Evolutionary conservation across 2,113 vertebrate genomes (phyloP).

Genomic region (Hyla sarda): DNA sequence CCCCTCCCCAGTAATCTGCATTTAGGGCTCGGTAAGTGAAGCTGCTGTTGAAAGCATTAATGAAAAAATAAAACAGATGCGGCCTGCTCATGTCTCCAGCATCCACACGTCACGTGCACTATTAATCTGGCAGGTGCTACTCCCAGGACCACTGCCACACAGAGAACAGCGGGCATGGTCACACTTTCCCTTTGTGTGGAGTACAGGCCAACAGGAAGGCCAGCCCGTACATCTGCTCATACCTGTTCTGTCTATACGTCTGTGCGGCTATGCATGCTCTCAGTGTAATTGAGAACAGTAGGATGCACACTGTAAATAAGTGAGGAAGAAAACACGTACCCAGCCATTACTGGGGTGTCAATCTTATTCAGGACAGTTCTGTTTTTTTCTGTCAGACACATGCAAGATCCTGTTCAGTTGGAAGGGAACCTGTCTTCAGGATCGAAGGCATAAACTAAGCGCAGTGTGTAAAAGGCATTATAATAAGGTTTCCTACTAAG

Average conservation of each 20-base stretch:
- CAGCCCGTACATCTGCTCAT: neutral
- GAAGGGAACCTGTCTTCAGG: too few relatives aligned
- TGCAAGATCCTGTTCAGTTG: too few relatives aligned
- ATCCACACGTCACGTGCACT: conserved; percentile 29
- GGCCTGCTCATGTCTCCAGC: conserved; percentile 22
- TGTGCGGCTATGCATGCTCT: neutral
- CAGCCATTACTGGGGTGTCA: too few relatives aligned
- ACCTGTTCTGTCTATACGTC: neutral
- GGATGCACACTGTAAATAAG: too few relatives aligned
- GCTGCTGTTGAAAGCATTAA: conserved; percentile 21
- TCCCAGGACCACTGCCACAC: neutral
- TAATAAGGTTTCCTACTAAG: too few relatives aligned
- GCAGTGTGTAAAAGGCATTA: too few relatives aligned
- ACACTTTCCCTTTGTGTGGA: neutral
- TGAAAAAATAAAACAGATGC: conserved; percentile 26
- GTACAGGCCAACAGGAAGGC: too few relatives aligned
- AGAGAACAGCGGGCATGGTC: neutral
- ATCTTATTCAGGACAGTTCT: too few relatives aligned
- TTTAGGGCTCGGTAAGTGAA: neutral
- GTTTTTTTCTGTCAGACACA: too few relatives aligned
- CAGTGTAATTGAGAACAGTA: too few relatives aligned
- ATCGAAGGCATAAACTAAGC: too few relatives aligned
- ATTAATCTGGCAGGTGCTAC: conserved; percentile 32
- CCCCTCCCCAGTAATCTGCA: conserved; percentile 7
- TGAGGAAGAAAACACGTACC: too few relatives aligned